Percentiles rank a stretch among this genome's conserved stretches.
These are phyloP conservation scores for Cladopsammia gracilis DNA, from an alignment of 64 coral and sea anemone species.

Conservation along the genomic window DNA sequence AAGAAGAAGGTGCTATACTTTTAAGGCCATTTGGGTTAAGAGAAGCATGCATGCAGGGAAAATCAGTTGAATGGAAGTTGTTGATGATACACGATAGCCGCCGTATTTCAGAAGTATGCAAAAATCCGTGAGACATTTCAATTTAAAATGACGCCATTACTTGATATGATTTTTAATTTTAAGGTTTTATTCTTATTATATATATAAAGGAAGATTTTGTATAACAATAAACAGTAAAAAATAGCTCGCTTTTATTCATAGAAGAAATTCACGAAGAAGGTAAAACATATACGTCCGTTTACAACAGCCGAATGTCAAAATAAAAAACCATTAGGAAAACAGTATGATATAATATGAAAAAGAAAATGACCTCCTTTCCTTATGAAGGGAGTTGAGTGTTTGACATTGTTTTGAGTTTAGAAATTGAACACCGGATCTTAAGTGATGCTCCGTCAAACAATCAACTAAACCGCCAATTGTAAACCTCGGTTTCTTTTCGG, in stretches of 20 bases:
- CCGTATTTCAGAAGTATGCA: not conserved
- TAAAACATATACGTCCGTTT: not conserved
- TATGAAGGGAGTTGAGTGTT: not conserved
- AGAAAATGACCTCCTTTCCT: not conserved
- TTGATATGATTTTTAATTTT: not conserved
- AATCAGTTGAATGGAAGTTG: not conserved
- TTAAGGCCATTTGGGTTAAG: not conserved
- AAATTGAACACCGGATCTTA: slow-evolving; percentile 12
- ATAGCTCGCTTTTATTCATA: not conserved
- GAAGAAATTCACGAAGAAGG: not conserved
- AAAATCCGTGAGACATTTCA: not conserved
- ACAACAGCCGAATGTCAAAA: not conserved
- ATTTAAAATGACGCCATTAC: not conserved
- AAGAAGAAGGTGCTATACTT: no score
- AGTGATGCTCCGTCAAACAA: not conserved
- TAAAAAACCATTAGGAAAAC: not conserved
- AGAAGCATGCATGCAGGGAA: not conserved
- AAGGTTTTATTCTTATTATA: not conserved
- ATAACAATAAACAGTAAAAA: no score
- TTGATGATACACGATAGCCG: not conserved
- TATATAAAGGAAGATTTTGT: no score
- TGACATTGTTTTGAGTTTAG: not conserved
- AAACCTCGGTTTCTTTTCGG: not conserved
- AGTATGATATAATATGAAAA: not conserved
- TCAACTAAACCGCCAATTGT: not conserved